phyloP scores from a whole-genome alignment of 2,888 invertebrate species.

The Iselma pallidipennis region DNA sequence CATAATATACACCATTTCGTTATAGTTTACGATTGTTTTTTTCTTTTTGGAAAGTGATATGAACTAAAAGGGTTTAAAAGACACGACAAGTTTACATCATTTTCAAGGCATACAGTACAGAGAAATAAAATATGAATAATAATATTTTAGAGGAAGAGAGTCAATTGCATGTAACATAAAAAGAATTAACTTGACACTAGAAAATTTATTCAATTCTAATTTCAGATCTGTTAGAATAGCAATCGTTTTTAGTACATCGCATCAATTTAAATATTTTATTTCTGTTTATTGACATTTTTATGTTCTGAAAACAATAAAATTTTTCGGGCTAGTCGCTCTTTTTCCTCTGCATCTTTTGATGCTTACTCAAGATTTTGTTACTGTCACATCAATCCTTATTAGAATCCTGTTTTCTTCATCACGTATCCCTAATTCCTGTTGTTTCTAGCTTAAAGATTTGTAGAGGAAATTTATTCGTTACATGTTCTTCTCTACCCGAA shows the following conservation, averaged over 20 bases:
- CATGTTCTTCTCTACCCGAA: slow-evolving; percentile 8
- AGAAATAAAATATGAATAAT: no score
- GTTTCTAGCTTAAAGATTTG: slow-evolving; percentile 31
- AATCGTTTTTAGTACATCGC: background rate
- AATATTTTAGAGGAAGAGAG: no score
- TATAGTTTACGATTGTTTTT: no score
- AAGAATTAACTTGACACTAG: no score
- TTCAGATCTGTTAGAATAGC: no score
- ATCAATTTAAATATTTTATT: slow-evolving; percentile 11
- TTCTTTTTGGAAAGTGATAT: no score
- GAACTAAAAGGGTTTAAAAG: no score
- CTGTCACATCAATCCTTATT: slow-evolving; percentile 35
- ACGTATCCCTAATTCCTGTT: slow-evolving; percentile 27
- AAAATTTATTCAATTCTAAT: no score
- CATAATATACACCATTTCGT: background rate
- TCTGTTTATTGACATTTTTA: slow-evolving; percentile 10
- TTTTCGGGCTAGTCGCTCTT: background rate
- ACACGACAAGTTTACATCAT: no score
- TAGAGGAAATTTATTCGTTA: slow-evolving; percentile 27
- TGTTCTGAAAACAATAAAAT: slow-evolving; percentile 4
- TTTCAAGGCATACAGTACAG: no score
- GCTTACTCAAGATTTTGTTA: slow-evolving; percentile 15
- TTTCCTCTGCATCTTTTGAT: slow-evolving; percentile 5
- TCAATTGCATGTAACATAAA: no score
- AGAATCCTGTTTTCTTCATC: slow-evolving; percentile 30